Conservation (phyloP, 2,888 invertebrate genomes). For the Mesochorus sp. region DNA sequence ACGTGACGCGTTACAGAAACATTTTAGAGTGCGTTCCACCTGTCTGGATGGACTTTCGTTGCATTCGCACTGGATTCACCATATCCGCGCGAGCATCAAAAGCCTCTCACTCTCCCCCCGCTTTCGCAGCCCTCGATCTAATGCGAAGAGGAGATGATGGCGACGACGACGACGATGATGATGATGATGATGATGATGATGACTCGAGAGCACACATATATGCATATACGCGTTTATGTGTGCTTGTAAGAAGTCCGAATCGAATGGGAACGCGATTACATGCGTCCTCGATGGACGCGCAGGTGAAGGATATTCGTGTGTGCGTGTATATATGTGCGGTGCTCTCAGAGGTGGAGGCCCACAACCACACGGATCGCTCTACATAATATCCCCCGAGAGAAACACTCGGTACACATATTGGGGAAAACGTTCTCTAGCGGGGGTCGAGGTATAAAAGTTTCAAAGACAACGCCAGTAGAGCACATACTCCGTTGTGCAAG, state of each 20-base stretch:
- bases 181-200: slow-evolving; percentile 54
- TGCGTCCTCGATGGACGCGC: slow-evolving; percentile 1
- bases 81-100: slow-evolving; percentile 46
- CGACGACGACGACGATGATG: slow-evolving; percentile 20
- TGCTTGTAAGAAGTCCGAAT: slow-evolving; percentile 41
- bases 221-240: not conserved
- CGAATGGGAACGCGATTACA: slow-evolving; percentile 58
- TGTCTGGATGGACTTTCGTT: slow-evolving; percentile 50
- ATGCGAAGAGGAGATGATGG: slow-evolving; percentile 35
- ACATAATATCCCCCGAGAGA: slow-evolving; percentile 53
- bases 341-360: slow-evolving; percentile 45
- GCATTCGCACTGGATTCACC: slow-evolving; percentile 47
- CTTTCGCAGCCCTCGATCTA: slow-evolving; percentile 6
- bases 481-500: slow-evolving; percentile 64
- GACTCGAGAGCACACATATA: slow-evolving; percentile 21
- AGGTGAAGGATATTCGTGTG: slow-evolving; percentile 39
- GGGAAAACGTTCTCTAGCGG: slow-evolving; percentile 56
- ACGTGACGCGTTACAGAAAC: slow-evolving; percentile 14
- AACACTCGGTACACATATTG: slow-evolving; percentile 44
- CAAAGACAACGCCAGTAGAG: slow-evolving; percentile 62
- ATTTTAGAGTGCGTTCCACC: slow-evolving; percentile 44
- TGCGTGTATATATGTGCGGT: slow-evolving; percentile 15
- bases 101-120: slow-evolving; percentile 46
- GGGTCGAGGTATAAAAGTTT: slow-evolving; percentile 68
- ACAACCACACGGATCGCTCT: slow-evolving; percentile 46